These are phyloP conservation scores for Castor canadensis DNA, from an alignment of 2,113 vertebrate genomes.

Conservation along the genomic window DNA sequence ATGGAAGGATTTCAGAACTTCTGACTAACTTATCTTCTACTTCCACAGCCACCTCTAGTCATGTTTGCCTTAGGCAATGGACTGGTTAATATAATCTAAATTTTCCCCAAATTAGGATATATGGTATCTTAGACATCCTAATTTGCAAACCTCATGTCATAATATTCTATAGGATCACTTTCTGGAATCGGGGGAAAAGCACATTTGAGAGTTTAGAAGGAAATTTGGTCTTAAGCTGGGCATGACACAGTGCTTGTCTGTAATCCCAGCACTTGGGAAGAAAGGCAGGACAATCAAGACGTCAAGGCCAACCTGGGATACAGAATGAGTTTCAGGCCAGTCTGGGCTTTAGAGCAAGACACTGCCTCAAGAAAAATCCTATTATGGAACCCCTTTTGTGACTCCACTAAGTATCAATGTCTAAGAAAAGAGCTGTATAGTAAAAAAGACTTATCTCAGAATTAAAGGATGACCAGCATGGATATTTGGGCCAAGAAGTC, in stretches of 20 bases:
- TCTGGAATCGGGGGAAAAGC: background rate
- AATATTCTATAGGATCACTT: background rate
- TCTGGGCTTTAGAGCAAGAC: too few relatives aligned
- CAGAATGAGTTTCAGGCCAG: too few relatives aligned
- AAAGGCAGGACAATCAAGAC: too few relatives aligned
- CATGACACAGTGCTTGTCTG: too few relatives aligned
- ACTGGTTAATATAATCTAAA: background rate
- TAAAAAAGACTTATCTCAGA: background rate
- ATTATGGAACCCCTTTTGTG: background rate
- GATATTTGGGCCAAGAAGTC: background rate
- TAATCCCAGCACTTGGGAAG: too few relatives aligned
- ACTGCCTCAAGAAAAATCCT: too few relatives aligned
- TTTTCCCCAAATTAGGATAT: background rate
- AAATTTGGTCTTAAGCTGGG: too few relatives aligned
- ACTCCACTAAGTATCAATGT: background rate
- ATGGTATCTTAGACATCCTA: background rate
- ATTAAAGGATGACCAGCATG: background rate
- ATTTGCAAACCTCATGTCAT: background rate
- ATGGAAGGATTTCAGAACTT: background rate
- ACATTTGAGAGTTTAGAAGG: background rate
- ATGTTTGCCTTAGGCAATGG: background rate
- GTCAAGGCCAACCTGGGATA: too few relatives aligned
- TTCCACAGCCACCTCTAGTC: background rate
- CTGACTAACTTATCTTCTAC: background rate
- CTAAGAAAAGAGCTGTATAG: background rate